These are phyloP conservation scores for Luperina nickerlii DNA, from an alignment of 2,888 invertebrate species.

Conservation along the genomic window DNA sequence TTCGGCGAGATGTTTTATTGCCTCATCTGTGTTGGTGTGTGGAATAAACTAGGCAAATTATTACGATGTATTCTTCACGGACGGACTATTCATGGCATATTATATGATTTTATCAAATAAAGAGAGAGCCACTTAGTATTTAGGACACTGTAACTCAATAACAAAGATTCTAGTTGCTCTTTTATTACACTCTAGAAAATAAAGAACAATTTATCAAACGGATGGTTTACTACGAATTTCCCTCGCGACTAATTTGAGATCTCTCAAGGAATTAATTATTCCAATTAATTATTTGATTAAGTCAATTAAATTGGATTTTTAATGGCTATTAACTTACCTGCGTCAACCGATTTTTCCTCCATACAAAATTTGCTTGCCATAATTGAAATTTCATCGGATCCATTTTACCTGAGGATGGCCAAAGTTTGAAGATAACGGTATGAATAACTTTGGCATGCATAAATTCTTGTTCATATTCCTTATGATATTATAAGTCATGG, in stretches of 20 bases:
- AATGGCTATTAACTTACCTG: slow-evolving; percentile 50
- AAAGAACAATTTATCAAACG: slow-evolving; percentile 32
- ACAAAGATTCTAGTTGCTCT: not conserved
- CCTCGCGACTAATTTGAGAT: slow-evolving; percentile 54
- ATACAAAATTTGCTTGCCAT: slow-evolving; percentile 43
- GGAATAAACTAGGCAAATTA: slow-evolving; percentile 53
- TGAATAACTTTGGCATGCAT: slow-evolving; percentile 62
- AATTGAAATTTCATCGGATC: slow-evolving; percentile 60
- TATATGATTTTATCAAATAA: slow-evolving; percentile 35
- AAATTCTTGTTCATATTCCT: slow-evolving; percentile 54
- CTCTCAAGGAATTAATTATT: slow-evolving; percentile 1
- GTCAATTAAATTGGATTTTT: slow-evolving; percentile 61
- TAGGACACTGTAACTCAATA: slow-evolving; percentile 19
- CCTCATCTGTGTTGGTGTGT: slow-evolving; percentile 25
- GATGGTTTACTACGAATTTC: slow-evolving; percentile 58
- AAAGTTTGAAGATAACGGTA: slow-evolving; percentile 54
- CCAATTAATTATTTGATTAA: slow-evolving; percentile 1
- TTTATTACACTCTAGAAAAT: slow-evolving; percentile 10
- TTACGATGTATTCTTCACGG: slow-evolving; percentile 35
- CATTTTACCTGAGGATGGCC: slow-evolving; percentile 54
- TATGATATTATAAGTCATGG: slow-evolving; percentile 50
- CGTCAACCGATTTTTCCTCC: slow-evolving; percentile 35
- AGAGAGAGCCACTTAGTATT: slow-evolving; percentile 11
- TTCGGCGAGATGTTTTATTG: slow-evolving; percentile 37
- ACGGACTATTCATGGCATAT: slow-evolving; percentile 32